Evolutionary conservation across 2,113 vertebrate species (phyloP).

Genomic region (Lipophrys pholis): DNA sequence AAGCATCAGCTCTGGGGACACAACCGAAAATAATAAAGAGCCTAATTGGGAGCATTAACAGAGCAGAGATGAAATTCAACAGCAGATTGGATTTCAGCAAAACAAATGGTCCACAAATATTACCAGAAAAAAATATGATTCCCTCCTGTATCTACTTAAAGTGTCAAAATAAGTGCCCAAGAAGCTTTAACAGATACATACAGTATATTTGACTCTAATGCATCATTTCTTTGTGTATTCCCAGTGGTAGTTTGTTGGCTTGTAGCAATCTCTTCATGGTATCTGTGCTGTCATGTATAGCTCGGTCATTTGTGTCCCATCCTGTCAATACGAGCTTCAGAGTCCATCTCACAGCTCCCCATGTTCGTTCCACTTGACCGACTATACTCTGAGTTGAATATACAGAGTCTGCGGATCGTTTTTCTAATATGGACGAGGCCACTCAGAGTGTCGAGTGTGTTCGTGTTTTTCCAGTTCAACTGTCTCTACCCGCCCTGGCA

Average conservation of each 20-base stretch:
- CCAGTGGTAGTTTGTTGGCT: constrained; percentile 29
- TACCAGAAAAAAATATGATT: background rate
- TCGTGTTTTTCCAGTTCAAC: background rate
- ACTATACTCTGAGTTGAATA: constrained; percentile 8
- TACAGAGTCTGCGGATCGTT: background rate
- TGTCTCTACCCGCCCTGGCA: background rate
- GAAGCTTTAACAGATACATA: constrained; percentile 9
- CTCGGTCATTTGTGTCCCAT: constrained; percentile 39
- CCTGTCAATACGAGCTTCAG: constrained; percentile 27
- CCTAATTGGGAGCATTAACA: background rate
- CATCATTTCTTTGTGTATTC: background rate
- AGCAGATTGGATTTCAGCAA: constrained; percentile 16
- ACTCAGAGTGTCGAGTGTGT: background rate
- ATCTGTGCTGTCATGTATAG: constrained; percentile 33
- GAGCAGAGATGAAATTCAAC: background rate
- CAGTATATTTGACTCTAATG: too few relatives aligned
- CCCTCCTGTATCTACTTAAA: background rate
- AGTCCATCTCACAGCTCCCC: constrained; percentile 26
- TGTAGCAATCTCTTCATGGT: constrained; percentile 28
- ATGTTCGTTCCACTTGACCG: constrained; percentile 10
- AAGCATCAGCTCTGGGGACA: background rate
- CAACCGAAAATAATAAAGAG: constrained; percentile 4
- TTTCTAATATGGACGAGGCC: constrained; percentile 8
- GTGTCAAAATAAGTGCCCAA: background rate
- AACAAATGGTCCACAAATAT: constrained; percentile 2